phyloP scores from a whole-genome alignment of 1,140 invertebrate species.

The Nomia melanderi region DNA sequence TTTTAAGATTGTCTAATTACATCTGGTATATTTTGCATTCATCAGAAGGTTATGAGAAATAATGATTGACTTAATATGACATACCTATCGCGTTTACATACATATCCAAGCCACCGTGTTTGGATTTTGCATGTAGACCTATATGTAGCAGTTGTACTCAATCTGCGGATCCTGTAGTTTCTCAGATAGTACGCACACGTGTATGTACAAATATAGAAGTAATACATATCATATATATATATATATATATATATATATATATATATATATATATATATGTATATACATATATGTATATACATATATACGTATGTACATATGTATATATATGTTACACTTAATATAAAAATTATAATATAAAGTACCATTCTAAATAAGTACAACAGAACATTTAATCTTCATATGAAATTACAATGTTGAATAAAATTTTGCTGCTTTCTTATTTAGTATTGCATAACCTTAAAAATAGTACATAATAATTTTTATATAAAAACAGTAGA shows the following conservation, averaged over 20 bases:
- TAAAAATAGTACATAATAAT: not conserved
- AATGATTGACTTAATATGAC: slow-evolving; percentile 73
- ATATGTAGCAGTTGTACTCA: slow-evolving; percentile 33
- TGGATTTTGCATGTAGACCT: slow-evolving; percentile 10
- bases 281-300: too few species aligned
- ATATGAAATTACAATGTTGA: too few species aligned
- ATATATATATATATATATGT: too few species aligned
- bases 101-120: slow-evolving; percentile 35
- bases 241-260: too few species aligned
- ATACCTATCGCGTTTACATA: slow-evolving; percentile 44
- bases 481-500: not conserved
- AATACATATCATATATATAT: too few species aligned
- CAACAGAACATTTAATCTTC: not conserved
- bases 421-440: too few species aligned
- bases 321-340: too few species aligned
- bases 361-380: not conserved
- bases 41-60: slow-evolving; percentile 76
- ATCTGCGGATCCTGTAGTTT: slow-evolving; percentile 15
- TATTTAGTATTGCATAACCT: not conserved
- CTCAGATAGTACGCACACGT: not conserved
- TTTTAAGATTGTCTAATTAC: slow-evolving; percentile 51
- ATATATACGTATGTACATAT: too few species aligned
- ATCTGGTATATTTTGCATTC: slow-evolving; percentile 38
- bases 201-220: too few species aligned
- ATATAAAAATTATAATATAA: not conserved